Conservation (phyloP, 2,113 vertebrate genomes). For the Limnothrissa miodon region DNA sequence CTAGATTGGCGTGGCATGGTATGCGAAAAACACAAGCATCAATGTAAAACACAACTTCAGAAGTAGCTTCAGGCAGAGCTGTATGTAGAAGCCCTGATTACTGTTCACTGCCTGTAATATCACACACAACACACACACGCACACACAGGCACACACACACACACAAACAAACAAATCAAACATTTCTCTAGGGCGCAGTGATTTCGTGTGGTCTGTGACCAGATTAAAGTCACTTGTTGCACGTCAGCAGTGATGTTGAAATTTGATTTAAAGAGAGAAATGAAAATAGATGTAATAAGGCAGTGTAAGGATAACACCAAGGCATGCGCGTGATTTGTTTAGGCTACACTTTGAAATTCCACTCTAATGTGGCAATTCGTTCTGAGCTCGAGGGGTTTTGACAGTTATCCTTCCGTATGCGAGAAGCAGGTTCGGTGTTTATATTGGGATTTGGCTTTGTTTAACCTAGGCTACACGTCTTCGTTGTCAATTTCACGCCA, state of each 20-base stretch:
- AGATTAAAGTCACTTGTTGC: constrained; percentile 48
- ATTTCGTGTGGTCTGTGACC: constrained; percentile 33
- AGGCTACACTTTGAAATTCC: constrained; percentile 13
- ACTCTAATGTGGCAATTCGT: constrained; percentile 15
- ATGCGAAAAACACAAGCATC: constrained; percentile 26
- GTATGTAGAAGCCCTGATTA: constrained; percentile 33
- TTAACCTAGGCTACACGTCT: constrained; percentile 45
- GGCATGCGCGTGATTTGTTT: constrained; percentile 4
- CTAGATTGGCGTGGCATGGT: constrained; percentile 33
- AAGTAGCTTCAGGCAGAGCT: constrained; percentile 29
- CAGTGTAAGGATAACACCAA: neutral
- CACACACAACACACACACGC: neutral
- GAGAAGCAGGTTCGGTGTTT: constrained; percentile 38
- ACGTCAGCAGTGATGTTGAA: constrained; percentile 22
- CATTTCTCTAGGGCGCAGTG: constrained; percentile 25
- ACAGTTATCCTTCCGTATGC: constrained; percentile 18
- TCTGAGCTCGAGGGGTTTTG: neutral
- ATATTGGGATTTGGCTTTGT: constrained; percentile 47
- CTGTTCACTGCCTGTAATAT: constrained; percentile 3
- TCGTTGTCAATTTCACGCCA: constrained; percentile 33
- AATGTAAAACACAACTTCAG: constrained; percentile 26
- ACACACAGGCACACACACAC: neutral
- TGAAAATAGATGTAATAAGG: constrained; percentile 8
- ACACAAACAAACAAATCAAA: constrained; percentile 27
- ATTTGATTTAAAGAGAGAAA: constrained; percentile 17